These are phyloP conservation scores for Lepidochrysops patricia DNA, from an alignment of 2,888 invertebrate species.

Conservation along the genomic window DNA sequence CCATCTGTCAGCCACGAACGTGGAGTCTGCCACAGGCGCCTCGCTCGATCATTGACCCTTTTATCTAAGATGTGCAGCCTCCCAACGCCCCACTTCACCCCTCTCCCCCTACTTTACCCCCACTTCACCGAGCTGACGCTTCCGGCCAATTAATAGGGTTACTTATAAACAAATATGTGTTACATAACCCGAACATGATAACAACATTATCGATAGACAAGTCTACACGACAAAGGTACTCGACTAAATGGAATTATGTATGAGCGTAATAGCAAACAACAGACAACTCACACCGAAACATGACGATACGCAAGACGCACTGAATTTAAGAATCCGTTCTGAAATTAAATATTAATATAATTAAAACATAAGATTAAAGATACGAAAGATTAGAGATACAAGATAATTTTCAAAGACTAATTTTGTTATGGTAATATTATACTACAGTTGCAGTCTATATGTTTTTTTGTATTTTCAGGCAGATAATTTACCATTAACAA, in stretches of 20 bases:
- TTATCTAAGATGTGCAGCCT: constrained; percentile 7
- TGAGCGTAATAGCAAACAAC: neutral
- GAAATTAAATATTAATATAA: no score
- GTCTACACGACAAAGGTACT: neutral
- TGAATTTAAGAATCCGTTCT: no score
- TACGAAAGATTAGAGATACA: no score
- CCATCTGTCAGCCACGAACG: neutral
- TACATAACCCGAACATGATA: neutral
- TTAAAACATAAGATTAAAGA: no score
- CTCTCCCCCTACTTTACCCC: neutral
- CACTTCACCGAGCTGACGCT: neutral
- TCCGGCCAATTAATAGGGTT: neutral
- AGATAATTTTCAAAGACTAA: no score
- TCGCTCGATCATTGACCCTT: constrained; percentile 9
- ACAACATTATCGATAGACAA: neutral
- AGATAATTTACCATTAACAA: no score
- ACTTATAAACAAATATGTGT: neutral
- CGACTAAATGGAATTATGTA: neutral
- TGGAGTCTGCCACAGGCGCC: neutral
- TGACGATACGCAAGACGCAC: no score
- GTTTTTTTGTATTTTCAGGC: no score
- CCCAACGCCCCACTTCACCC: neutral
- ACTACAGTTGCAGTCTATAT: no score
- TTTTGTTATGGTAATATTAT: no score
- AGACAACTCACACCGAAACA: no score